phyloP scores from a whole-genome alignment of 1,140 invertebrate species.

The Agrypnia vestita region DNA sequence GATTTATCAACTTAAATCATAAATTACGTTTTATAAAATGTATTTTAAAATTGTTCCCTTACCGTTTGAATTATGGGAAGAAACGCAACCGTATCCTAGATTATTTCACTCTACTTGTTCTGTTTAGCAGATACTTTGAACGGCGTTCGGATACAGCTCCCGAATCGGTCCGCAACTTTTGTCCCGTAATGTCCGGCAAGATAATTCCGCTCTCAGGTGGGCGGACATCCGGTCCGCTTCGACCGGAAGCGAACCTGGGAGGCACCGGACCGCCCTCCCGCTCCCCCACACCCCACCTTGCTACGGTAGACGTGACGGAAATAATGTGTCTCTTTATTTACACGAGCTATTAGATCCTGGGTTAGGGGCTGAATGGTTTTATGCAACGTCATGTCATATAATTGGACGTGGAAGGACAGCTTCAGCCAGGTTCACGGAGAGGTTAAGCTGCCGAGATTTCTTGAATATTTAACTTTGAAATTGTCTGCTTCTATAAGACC shows the following conservation, averaged over 20 bases:
- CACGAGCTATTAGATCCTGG: not conserved
- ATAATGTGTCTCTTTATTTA: constrained; percentile 14
- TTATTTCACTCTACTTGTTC: too few species aligned
- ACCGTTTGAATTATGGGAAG: too few species aligned
- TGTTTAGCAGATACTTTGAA: too few species aligned
- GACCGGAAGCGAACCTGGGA: constrained; percentile 3
- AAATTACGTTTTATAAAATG: too few species aligned
- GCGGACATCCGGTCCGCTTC: constrained; percentile 17
- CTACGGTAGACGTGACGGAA: not conserved
- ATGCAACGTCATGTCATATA: constrained; percentile 11
- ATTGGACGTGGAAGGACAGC: not conserved
- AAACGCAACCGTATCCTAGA: too few species aligned
- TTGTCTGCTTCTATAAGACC: too few species aligned
- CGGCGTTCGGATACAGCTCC: not conserved
- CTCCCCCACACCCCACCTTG: not conserved
- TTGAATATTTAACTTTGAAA: too few species aligned
- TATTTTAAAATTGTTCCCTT: too few species aligned
- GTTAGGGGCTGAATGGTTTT: not conserved
- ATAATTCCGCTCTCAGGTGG: constrained; percentile 34
- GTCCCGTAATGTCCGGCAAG: constrained; percentile 19
- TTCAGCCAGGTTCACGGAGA: too few species aligned
- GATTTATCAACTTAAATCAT: too few species aligned
- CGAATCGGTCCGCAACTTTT: constrained; percentile 19
- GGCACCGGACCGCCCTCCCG: not conserved
- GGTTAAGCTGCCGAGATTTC: too few species aligned